These are phyloP conservation scores for Syngnathus acus DNA, from an alignment of 2,797 vertebrate species.

Conservation along the genomic window DNA sequence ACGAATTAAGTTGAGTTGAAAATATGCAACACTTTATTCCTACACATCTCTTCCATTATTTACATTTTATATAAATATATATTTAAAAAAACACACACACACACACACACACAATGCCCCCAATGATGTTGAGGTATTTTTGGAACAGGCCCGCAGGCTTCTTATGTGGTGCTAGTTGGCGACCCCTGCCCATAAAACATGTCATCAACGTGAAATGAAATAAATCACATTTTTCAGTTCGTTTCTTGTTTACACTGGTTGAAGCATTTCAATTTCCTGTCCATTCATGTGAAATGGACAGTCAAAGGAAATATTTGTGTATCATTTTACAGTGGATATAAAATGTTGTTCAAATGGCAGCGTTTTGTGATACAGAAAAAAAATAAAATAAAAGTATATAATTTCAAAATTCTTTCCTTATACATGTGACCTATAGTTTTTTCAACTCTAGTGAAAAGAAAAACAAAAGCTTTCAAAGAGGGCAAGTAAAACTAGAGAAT, in stretches of 20 bases:
- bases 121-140: too few relatives aligned
- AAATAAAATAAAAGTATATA: background rate
- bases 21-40: too few relatives aligned
- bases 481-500: background rate
- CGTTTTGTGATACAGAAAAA: background rate
- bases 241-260: background rate
- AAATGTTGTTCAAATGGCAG: background rate
- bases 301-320: background rate
- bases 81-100: too few relatives aligned
- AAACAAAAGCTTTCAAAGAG: background rate
- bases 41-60: too few relatives aligned
- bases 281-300: background rate
- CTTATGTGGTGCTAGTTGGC: too few relatives aligned
- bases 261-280: background rate
- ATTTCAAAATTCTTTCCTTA: background rate
- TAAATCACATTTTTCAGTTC: background rate
- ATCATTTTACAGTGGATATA: background rate
- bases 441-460: background rate
- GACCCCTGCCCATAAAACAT: background rate
- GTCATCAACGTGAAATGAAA: background rate
- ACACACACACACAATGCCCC: too few relatives aligned
- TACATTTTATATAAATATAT: too few relatives aligned
- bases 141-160: too few relatives aligned
- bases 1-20: too few relatives aligned
- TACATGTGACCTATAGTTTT: background rate